Conservation (phyloP, 2,797 vertebrate species). For the Hyperoplus lanceolatus region DNA sequence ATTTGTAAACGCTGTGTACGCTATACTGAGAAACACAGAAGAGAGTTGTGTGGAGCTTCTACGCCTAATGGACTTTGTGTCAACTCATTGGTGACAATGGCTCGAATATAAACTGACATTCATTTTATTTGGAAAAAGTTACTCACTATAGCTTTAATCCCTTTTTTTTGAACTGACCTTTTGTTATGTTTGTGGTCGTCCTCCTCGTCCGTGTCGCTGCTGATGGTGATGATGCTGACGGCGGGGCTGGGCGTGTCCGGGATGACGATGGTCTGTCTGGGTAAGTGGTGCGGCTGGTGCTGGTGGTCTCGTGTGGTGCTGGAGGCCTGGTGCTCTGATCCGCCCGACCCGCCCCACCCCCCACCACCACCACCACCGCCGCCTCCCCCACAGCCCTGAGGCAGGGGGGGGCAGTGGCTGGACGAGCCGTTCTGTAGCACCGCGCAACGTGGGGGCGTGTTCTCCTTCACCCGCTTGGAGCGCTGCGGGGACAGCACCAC, state of each 20-base stretch:
- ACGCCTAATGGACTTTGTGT: no score
- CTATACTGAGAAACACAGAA: no score
- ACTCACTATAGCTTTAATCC: no score
- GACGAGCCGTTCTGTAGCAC: constrained; percentile 88
- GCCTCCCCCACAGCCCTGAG: constrained; percentile 86
- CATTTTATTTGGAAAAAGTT: no score
- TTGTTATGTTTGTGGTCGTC: constrained; percentile 95
- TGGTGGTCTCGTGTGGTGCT: constrained; percentile 90
- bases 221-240: constrained; percentile 99
- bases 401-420: constrained; percentile 85
- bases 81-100: no score
- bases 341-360: constrained; percentile 75
- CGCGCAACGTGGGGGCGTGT: constrained; percentile 95
- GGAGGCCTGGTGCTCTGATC: constrained; percentile 85
- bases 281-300: constrained; percentile 83
- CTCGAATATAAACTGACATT: no score
- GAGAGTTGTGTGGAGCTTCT: no score
- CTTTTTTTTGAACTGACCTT: constrained; percentile 80
- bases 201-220: constrained; percentile 98
- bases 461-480: constrained; percentile 98
- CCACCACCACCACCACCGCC: constrained; percentile 84
- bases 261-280: constrained; percentile 97
- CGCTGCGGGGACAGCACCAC: constrained; percentile 93
- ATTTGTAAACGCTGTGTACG: no score
- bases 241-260: constrained; percentile 98